Conservation (phyloP, 2,797 vertebrate genomes). For the Xiphophorus birchmanni region DNA sequence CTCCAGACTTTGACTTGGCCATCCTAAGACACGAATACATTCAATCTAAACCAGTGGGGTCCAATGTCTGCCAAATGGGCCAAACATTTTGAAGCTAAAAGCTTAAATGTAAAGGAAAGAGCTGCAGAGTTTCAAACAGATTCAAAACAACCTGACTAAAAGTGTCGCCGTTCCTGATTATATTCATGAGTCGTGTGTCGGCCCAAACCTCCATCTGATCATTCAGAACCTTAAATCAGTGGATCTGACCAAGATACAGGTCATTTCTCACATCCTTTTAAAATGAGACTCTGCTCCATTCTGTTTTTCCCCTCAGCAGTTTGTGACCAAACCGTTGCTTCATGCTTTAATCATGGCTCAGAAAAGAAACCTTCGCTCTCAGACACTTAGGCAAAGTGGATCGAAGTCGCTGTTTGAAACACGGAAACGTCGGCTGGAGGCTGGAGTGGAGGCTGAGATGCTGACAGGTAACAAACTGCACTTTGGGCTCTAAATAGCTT, state of each 20-base stretch:
- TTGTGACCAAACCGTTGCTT: conserved; percentile 38
- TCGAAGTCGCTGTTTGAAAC: conserved; percentile 16
- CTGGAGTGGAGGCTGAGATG: conserved; percentile 32
- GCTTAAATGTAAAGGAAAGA: too few species aligned
- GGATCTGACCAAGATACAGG: conserved; percentile 68
- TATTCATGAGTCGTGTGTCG: not conserved
- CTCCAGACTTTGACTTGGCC: not conserved
- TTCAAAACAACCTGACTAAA: conserved; percentile 1
- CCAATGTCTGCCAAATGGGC: not conserved
- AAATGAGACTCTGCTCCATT: conserved; percentile 49
- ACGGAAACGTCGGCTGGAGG: conserved; percentile 37
- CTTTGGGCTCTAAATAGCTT: conserved; percentile 38
- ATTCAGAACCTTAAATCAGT: conserved; percentile 47
- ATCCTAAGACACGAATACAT: not conserved
- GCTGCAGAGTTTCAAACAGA: not conserved
- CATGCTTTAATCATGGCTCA: conserved; percentile 70
- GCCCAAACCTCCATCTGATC: not conserved
- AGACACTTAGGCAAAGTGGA: conserved; percentile 69
- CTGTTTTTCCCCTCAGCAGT: conserved; percentile 22
- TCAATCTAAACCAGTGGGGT: not conserved
- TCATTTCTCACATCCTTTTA: conserved; percentile 72
- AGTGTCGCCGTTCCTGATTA: conserved; percentile 30
- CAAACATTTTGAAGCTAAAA: not conserved
- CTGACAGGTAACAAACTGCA: conserved; percentile 39
- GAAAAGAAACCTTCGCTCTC: conserved; percentile 20